phyloP scores from a whole-genome alignment of 2,797 vertebrate genomes.

The Vultur gryphus region DNA sequence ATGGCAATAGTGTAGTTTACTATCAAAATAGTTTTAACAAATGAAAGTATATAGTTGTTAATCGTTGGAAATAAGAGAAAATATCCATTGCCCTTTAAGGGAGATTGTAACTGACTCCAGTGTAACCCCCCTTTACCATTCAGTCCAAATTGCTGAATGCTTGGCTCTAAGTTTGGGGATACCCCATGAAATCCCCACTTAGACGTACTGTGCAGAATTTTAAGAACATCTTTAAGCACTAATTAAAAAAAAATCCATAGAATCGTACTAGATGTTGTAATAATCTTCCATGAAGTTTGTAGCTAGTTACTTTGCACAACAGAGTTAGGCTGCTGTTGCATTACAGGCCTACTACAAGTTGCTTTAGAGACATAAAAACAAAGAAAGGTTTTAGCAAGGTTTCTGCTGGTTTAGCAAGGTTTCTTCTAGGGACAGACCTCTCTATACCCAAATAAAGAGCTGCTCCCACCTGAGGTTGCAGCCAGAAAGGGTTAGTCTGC shows the following conservation, averaged over 20 bases:
- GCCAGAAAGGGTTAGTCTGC: background rate
- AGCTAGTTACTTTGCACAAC: background rate
- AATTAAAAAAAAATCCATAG: background rate
- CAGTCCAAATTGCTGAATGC: background rate
- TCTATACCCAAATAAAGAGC: background rate
- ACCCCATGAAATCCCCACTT: background rate
- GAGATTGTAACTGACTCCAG: background rate
- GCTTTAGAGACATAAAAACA: background rate
- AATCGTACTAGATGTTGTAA: background rate
- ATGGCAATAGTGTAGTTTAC: background rate
- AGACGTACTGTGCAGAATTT: background rate
- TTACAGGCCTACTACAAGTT: fast-evolving
- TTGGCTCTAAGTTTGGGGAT: background rate
- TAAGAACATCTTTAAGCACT: background rate
- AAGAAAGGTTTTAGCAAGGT: background rate
- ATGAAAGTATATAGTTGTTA: background rate
- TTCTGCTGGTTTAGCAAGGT: background rate
- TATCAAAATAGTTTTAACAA: background rate
- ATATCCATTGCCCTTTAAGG: background rate
- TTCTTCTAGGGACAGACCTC: background rate
- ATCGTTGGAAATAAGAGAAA: background rate
- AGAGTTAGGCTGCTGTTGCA: background rate
- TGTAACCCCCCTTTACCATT: fast-evolving
- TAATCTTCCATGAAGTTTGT: background rate
- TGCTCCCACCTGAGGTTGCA: background rate